Conservation (phyloP, 1,140 invertebrate genomes). For the Lasioglossum albipes region DNA sequence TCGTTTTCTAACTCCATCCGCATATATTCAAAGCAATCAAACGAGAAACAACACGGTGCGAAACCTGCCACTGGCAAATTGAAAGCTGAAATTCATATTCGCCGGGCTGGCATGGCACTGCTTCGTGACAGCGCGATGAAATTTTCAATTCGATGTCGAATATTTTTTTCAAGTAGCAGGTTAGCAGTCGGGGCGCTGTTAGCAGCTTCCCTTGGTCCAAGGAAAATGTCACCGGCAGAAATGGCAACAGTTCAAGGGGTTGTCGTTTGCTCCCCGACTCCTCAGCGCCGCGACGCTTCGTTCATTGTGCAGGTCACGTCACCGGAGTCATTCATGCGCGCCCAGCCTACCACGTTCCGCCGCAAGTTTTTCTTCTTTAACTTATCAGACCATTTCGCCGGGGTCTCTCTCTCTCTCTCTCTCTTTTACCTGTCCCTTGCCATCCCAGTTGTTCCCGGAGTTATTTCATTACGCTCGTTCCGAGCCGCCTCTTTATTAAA, state of each 20-base stretch:
- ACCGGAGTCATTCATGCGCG: slow-evolving; percentile 31
- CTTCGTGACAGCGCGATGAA: background rate
- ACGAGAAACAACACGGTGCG: background rate
- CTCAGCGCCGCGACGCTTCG: background rate
- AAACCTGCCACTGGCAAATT: slow-evolving; percentile 11
- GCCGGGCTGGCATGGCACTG: no score
- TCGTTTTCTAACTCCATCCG: background rate
- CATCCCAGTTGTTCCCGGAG: no score
- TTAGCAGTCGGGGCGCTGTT: background rate
- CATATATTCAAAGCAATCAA: background rate
- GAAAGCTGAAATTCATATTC: slow-evolving; percentile 38
- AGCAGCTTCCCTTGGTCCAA: background rate
- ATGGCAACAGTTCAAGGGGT: background rate
- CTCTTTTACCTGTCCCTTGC: background rate
- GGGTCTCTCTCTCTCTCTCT: background rate
- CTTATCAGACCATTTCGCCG: slow-evolving; percentile 17
- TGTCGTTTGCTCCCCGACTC: background rate
- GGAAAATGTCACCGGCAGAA: slow-evolving; percentile 25
- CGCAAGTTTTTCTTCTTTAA: slow-evolving; percentile 27
- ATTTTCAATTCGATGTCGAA: slow-evolving; percentile 28
- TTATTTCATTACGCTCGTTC: background rate
- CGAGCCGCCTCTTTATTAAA: background rate
- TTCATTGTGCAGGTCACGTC: slow-evolving; percentile 34
- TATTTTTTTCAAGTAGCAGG: background rate
- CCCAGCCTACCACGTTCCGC: background rate